Conservation (phyloP, 2,888 invertebrate genomes). For the Phaonia tiefii region DNA sequence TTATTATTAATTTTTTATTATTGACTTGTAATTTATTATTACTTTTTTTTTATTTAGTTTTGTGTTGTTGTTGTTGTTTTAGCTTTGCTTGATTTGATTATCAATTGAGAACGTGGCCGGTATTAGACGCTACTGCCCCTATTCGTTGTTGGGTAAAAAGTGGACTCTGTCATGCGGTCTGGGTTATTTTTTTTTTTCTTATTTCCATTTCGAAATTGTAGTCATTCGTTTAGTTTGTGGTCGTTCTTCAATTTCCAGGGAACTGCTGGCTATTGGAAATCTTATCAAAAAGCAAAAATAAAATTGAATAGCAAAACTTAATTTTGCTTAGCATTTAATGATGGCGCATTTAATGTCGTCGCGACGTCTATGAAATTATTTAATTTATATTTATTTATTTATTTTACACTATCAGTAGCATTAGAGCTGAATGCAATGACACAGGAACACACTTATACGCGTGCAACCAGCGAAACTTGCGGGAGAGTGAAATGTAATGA, state of each 20-base stretch:
- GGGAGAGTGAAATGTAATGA: neutral
- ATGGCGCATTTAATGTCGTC: conserved; percentile 71
- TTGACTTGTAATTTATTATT: conserved; percentile 51
- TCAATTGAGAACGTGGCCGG: conserved; percentile 78
- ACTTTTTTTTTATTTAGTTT: conserved; percentile 40
- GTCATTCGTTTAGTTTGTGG: conserved; percentile 36
- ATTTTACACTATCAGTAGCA: conserved; percentile 6
- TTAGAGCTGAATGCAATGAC: conserved; percentile 9
- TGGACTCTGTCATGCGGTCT: conserved; percentile 23
- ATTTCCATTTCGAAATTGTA: conserved; percentile 11
- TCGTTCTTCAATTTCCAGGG: conserved; percentile 50
- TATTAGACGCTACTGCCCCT: conserved; percentile 64
- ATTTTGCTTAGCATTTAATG: conserved; percentile 53
- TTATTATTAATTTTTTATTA: conserved; percentile 22
- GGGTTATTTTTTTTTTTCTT: conserved; percentile 17
- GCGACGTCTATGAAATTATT: conserved; percentile 75
- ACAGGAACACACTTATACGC: too few relatives aligned
- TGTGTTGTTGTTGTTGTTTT: conserved; percentile 65
- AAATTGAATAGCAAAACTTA: neutral
- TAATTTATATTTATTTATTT: conserved; percentile 57
- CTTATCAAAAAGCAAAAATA: conserved; percentile 23
- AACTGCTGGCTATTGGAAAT: conserved; percentile 12
- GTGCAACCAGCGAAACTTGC: conserved; percentile 3
- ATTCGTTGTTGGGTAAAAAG: neutral
- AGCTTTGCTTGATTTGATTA: conserved; percentile 69